Evolutionary conservation across 2,888 invertebrate genomes (phyloP).

Genomic region (Melanostoma mellinum): DNA sequence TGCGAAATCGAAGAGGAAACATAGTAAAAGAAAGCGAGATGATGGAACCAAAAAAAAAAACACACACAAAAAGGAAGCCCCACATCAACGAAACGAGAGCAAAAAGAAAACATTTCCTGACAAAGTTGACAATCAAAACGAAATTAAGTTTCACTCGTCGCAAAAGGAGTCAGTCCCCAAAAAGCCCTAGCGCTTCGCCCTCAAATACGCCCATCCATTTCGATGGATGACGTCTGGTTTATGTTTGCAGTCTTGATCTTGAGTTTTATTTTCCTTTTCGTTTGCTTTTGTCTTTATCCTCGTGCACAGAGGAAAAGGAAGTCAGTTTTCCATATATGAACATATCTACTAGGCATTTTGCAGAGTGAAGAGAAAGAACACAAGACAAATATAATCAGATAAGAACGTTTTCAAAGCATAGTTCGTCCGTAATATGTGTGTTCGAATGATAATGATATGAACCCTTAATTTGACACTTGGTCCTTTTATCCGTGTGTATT

Average conservation of each 20-base stretch:
- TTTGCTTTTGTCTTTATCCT: conserved; percentile 56
- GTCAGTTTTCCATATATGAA: background rate
- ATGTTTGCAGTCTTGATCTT: conserved; percentile 47
- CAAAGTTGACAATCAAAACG: conserved; percentile 73
- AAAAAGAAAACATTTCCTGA: conserved; percentile 39
- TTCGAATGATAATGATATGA: conserved; percentile 71
- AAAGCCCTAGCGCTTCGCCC: conserved; percentile 15
- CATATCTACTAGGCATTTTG: background rate
- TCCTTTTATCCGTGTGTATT: conserved; percentile 28
- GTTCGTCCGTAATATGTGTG: conserved; percentile 66
- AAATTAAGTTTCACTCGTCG: conserved; percentile 72
- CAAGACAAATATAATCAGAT: conserved; percentile 57
- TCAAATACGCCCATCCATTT: conserved; percentile 27
- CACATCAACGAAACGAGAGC: conserved; percentile 1
- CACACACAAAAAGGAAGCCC: conserved; percentile 13
- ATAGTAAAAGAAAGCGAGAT: conserved; percentile 36
- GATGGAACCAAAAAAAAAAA: background rate
- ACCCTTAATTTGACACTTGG: conserved; percentile 69
- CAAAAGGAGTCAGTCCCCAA: conserved; percentile 17
- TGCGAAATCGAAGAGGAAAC: conserved; percentile 54
- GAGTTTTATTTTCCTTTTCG: conserved; percentile 65
- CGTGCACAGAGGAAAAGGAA: background rate
- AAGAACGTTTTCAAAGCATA: conserved; percentile 51
- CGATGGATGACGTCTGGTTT: conserved; percentile 65
- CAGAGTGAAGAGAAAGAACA: background rate